A percentile compares a stretch with the other conserved stretches of the same genome.
Conservation (phyloP, 2,797 vertebrate species). For the Pipistrellus kuhlii region DNA sequence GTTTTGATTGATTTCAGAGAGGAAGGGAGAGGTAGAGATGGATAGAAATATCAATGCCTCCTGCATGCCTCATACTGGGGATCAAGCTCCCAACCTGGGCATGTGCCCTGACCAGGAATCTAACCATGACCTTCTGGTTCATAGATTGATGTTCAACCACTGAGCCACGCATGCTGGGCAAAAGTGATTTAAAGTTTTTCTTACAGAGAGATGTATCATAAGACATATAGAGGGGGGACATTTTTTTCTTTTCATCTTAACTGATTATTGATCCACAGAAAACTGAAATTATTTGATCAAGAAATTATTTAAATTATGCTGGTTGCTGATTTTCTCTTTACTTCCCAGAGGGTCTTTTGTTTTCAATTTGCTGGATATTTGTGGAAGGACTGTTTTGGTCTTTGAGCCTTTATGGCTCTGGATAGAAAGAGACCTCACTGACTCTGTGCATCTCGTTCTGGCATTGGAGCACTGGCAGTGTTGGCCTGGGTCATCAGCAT, state of each 20-base stretch:
- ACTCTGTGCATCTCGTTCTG: not conserved
- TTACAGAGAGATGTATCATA: not conserved
- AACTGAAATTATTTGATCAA: not conserved
- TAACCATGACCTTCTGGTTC: too few relatives aligned
- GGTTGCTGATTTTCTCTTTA: not conserved
- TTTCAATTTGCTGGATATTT: not conserved
- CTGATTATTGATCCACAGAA: not conserved
- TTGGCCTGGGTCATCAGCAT: accelerated
- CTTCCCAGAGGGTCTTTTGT: not conserved
- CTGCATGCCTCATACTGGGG: too few relatives aligned
- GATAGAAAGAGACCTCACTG: not conserved
- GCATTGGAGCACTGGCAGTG: accelerated
- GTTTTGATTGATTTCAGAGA: too few relatives aligned
- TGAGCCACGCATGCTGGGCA: too few relatives aligned
- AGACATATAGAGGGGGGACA: not conserved
- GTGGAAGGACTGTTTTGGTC: not conserved
- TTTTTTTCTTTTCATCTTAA: not conserved
- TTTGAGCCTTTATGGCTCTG: not conserved
- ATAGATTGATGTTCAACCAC: not conserved
- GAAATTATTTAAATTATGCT: not conserved
- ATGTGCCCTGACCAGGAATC: too few relatives aligned
- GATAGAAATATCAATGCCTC: too few relatives aligned
- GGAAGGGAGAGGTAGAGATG: too few relatives aligned
- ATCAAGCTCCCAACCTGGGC: too few relatives aligned
- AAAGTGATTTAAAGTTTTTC: not conserved